phyloP scores from a whole-genome alignment of 2,797 vertebrate genomes.

The Hypotaenidia philippensis region DNA sequence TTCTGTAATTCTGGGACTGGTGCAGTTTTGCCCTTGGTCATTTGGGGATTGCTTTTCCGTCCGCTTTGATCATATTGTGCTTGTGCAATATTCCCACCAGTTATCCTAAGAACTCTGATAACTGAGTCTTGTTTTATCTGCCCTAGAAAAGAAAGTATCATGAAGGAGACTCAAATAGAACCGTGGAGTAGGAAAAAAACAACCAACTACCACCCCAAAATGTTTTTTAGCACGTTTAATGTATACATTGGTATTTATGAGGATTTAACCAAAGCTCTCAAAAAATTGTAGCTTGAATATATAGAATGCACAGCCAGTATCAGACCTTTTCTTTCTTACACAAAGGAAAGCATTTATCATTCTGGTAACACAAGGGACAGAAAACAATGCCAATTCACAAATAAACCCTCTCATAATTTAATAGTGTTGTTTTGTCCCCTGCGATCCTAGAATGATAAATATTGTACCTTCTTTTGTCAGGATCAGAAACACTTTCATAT shows the following conservation, averaged over 20 bases:
- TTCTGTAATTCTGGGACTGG: constrained; percentile 22
- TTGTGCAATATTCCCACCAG: constrained; percentile 53
- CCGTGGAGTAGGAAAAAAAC: not conserved
- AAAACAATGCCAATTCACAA: constrained; percentile 62
- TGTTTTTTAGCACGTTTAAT: not conserved
- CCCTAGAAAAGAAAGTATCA: constrained; percentile 13
- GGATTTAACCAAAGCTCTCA: not conserved
- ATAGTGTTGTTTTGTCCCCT: constrained; percentile 60
- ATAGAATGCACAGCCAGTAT: not conserved
- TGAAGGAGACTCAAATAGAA: not conserved
- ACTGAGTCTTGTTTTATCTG: constrained; percentile 30
- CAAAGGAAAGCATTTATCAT: constrained; percentile 65
- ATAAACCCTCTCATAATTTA: constrained; percentile 67
- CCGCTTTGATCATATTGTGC: constrained; percentile 42
- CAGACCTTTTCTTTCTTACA: constrained; percentile 25
- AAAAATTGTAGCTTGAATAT: not conserved
- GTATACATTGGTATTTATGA: not conserved
- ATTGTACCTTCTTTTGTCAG: constrained; percentile 58
- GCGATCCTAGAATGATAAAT: constrained; percentile 68
- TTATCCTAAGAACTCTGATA: constrained; percentile 21
- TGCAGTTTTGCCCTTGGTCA: constrained; percentile 28
- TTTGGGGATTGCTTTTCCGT: constrained; percentile 53
- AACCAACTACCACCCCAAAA: not conserved
- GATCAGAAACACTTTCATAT: constrained; percentile 45
- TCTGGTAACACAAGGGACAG: constrained; percentile 39